Base-by-base conservation (phyloP, 1,140 invertebrate genomes). In the Stegodyphus dumicola region DNA sequence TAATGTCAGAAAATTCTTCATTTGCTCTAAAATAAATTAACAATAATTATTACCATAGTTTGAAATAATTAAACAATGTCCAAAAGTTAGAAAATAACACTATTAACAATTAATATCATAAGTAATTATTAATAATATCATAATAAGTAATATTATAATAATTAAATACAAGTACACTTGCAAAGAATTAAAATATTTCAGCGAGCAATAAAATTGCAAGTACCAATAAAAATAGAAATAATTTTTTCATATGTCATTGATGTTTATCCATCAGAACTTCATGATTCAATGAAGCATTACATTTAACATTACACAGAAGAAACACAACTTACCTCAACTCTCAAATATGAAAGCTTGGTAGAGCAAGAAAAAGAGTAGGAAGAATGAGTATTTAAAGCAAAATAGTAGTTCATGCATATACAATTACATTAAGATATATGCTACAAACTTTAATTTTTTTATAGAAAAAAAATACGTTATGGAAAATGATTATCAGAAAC, bases 1-100 rank as follows among this genome's bases (percentile, higher is more conserved):
- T 93, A 1, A 98, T 92, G 60, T 94, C 93, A 67, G 93, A 93
- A 91, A 96, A 98, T 91, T 98, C 96, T 90, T 97, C 85, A 86
- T 86, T 86, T 6, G 73, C 60, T 86, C 85, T 86, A 18, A 66
- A 75, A 54, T 6, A n/a, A 71, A 54, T 77, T 33, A 81, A 65
- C 3, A 77, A 11, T 54, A 70, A 73, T 73, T 65, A 7, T 60
- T 60, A 49, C 53, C 33, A 33, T 33, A 79, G 10, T 69, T 48
- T 69, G 1, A 18, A 9, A 66, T 65, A 60, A 60, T 15, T 15
- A 60, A 9, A 60, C 1, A 60, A 11, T 15, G 5, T 60, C 9
- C 56, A 60, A 60, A 60, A 60, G 9, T 60, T 11, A 70, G 17
- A 70, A 70, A 18, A 0, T n/a, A 9, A 70, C n/a, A n/a, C 17